A percentile compares a stretch with the other conserved stretches of the same genome.
These are phyloP conservation scores for Mycogona germanica DNA, from an alignment of 2,888 invertebrate genomes.

Conservation along the genomic window DNA sequence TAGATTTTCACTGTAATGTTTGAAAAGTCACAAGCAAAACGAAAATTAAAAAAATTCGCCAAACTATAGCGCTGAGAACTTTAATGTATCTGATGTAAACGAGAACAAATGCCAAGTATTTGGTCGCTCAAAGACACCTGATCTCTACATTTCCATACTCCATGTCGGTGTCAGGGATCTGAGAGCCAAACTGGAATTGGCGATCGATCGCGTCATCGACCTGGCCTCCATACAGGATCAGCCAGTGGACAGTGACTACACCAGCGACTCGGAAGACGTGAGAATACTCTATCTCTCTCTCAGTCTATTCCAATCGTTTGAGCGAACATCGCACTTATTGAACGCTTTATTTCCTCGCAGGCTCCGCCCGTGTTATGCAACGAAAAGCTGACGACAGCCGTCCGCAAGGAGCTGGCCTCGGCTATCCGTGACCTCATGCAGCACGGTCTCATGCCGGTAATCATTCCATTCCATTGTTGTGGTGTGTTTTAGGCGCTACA, in stretches of 20 bases:
- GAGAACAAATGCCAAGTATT: too few relatives aligned
- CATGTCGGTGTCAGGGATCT: too few relatives aligned
- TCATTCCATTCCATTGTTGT: not conserved
- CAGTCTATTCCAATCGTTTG: not conserved
- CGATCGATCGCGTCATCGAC: conserved; percentile 53
- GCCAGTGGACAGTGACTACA: conserved; percentile 40
- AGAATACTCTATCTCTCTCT: conserved; percentile 16
- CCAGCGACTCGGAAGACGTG: conserved; percentile 45
- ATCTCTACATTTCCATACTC: too few relatives aligned
- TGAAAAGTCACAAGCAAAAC: too few relatives aligned
- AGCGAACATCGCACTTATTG: not conserved
- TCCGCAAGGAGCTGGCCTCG: conserved; percentile 82
- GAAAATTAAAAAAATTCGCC: too few relatives aligned
- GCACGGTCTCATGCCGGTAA: conserved; percentile 65
- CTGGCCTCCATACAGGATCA: conserved; percentile 46
- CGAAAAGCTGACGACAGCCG: conserved; percentile 72
- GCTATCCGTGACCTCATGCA: conserved; percentile 84
- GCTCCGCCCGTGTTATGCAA: conserved; percentile 38
- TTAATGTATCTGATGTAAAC: conserved; percentile 22
- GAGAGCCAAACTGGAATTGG: conserved; percentile 81
- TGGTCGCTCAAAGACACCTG: too few relatives aligned
- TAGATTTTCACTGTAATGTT: too few relatives aligned
- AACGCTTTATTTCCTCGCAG: not conserved
- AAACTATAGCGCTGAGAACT: not conserved
- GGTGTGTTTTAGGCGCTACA: not conserved